Evolutionary conservation across 2,113 vertebrate genomes (phyloP).

Genomic region (Serilophus lunatus): DNA sequence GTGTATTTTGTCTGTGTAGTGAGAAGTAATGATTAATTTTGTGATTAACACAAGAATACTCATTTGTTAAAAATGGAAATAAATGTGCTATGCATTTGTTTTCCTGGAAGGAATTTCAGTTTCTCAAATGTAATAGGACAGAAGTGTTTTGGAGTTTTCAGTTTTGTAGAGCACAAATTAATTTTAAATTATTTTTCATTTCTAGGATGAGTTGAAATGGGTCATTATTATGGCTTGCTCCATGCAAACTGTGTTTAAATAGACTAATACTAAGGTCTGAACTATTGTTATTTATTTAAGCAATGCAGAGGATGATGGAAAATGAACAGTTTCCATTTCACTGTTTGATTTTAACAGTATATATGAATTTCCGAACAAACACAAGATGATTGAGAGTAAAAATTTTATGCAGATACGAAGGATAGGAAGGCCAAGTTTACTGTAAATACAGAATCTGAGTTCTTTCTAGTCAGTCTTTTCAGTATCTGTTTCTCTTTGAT

Average conservation of each 20-base stretch:
- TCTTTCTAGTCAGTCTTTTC: background rate
- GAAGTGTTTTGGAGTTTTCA: background rate
- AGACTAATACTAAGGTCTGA: background rate
- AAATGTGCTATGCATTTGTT: background rate
- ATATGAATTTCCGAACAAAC: background rate
- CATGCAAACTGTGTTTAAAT: background rate
- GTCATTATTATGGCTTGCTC: background rate
- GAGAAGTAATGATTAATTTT: background rate
- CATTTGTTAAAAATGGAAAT: background rate
- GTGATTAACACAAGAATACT: background rate
- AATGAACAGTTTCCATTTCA: background rate
- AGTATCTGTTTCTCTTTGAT: constrained; percentile 12
- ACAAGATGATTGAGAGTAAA: background rate
- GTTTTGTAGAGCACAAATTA: background rate
- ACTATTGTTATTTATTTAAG: background rate
- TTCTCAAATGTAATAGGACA: background rate
- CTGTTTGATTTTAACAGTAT: background rate
- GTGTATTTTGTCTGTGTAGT: background rate
- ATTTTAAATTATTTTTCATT: background rate
- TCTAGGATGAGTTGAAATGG: background rate
- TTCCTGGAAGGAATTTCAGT: background rate
- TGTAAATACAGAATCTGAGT: background rate
- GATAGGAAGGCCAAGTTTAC: background rate
- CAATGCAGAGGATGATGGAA: background rate
- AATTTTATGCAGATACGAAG: background rate